Evolutionary conservation across 2,797 vertebrate species (phyloP).

Genomic region (Aphelocoma californica): DNA sequence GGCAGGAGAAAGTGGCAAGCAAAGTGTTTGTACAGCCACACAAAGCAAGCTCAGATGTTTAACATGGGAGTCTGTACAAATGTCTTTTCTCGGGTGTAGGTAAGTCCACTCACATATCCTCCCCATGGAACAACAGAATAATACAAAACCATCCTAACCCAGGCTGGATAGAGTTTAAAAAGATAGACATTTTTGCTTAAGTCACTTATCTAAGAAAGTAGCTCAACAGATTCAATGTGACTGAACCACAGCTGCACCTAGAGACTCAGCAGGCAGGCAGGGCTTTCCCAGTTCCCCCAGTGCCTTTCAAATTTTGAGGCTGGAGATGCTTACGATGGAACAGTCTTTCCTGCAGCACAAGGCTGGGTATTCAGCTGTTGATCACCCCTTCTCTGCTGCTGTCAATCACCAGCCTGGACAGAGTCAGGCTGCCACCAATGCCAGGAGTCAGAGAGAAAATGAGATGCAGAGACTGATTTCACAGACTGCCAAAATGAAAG

Average conservation of each 20-base stretch:
- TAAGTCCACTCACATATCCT: background rate
- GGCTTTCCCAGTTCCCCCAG: background rate
- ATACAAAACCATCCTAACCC: background rate
- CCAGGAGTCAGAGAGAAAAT: background rate
- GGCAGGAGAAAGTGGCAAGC: background rate
- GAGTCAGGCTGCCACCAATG: background rate
- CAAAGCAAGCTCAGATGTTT: background rate
- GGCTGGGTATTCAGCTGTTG: background rate
- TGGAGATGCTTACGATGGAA: background rate
- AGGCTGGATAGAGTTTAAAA: background rate
- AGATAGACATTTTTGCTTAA: background rate
- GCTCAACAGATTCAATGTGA: background rate
- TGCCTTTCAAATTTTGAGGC: background rate
- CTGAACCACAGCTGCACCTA: fast-evolving
- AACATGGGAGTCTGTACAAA: background rate
- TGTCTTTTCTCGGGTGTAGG: background rate
- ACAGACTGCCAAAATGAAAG: background rate
- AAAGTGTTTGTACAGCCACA: background rate
- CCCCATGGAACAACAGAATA: background rate
- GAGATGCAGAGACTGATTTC: background rate
- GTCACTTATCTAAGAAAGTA: background rate
- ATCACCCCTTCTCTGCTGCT: background rate
- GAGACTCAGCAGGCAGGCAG: background rate
- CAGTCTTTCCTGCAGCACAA: background rate
- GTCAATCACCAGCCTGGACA: background rate